A percentile compares a stretch with the other conserved stretches of the same genome.
These are phyloP conservation scores for Microtus californicus DNA, from an alignment of 2,797 vertebrate species.

Conservation along the genomic window DNA sequence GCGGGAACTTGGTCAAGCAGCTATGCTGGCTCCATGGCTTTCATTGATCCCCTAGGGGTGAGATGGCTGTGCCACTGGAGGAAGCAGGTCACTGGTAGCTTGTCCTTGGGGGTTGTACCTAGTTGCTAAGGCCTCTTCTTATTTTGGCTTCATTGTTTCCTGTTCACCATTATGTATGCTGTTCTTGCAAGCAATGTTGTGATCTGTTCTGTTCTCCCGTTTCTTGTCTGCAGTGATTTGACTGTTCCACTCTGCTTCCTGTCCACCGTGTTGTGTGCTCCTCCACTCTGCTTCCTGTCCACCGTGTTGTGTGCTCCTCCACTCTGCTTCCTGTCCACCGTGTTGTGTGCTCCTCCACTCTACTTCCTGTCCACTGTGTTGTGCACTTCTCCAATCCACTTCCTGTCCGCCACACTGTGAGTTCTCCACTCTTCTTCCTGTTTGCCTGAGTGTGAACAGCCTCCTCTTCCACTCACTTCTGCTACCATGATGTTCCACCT, in stretches of 20 bases:
- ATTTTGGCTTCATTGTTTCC: background rate
- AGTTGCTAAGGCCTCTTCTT: background rate
- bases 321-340: background rate
- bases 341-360: too few species aligned
- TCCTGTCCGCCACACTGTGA: background rate
- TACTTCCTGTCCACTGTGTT: too few species aligned
- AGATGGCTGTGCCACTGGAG: background rate
- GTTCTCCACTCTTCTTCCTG: too few species aligned
- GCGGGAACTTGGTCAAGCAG: background rate
- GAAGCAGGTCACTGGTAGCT: background rate
- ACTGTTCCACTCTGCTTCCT: background rate
- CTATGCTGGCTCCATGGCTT: background rate
- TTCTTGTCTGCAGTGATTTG: too few species aligned
- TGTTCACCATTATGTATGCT: background rate
- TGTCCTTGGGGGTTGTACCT: background rate
- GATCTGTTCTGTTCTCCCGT: background rate
- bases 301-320: too few species aligned
- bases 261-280: rapidly evolving
- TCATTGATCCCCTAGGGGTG: background rate
- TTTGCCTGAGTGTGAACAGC: background rate
- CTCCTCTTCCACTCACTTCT: too few species aligned
- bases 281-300: too few species aligned
- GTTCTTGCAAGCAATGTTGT: background rate
- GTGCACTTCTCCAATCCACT: background rate
- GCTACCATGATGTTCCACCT: background rate